Base-by-base conservation (phyloP, 2,888 invertebrate species). In the Mamestra brassicae region DNA sequence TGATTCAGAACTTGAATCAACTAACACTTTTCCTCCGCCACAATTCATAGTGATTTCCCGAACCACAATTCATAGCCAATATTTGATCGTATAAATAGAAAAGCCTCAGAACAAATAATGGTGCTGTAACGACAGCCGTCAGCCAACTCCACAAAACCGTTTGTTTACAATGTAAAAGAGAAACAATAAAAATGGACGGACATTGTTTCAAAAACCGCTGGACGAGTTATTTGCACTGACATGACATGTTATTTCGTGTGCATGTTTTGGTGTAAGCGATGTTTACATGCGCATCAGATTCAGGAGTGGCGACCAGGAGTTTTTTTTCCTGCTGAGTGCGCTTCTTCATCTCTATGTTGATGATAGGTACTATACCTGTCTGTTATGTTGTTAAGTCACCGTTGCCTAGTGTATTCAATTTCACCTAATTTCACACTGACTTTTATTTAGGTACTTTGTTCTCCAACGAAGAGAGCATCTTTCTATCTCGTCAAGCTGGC, bases 31-130 rank as follows among this genome's bases (percentile, higher is more conserved):
- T 15, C 13, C 26, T 34, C 7, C 7, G 13, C 36, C 3, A 47
- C 45, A 47, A 38, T 26, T n/a, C 50, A 34, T 17, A 42, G 7
- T 38, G n/a, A 34, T 61, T 45, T 42, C 4, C 36, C 13, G 13
- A 74, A n/a, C 26, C 38, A 50, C n/a, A 54, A 57, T 45, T 4
- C 2, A 17, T 58, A 26, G 17, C 5, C 36, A 68, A 52, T 78
- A 68, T 78, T 75, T 78, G 36, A 34, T 68, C 52, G 11, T 45
- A 10, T 58, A 45, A 13, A 68, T 60, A 45, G 58, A 60, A 77
- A 78, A 75, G 47, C n/a, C 38, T 52, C 36, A 54, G 36, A 75
- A 54, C 34, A 78, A 78, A 69, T 60, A 69, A 69, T 47, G 52
- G 52, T 36, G 11, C 7, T 67, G 68, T 60, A 52, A 45, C 45